Evolutionary conservation across 2,113 vertebrate genomes (phyloP).

Genomic region (Oncorhynchus gorbuscha): DNA sequence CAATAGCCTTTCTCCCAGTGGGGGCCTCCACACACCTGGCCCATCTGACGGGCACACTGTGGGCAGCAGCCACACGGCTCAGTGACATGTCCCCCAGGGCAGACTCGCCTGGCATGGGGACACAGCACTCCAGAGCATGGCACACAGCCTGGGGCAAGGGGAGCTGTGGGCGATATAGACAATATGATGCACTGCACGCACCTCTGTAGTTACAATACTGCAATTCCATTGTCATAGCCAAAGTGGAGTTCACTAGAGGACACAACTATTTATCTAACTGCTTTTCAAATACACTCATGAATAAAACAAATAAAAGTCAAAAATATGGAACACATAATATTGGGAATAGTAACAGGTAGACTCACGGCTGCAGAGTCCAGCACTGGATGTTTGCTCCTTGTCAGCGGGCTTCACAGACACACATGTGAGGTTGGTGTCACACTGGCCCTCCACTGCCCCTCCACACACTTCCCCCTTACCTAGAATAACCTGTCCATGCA

Average conservation of each 20-base stretch:
- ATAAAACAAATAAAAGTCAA: background rate
- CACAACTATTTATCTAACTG: background rate
- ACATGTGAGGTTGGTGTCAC: constrained; percentile 14
- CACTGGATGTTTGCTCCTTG: background rate
- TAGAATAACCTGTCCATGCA: background rate
- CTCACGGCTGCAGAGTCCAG: constrained; percentile 14
- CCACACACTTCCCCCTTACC: constrained; percentile 1
- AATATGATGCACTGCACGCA: background rate
- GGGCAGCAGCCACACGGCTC: constrained; percentile 35
- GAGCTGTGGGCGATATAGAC: background rate
- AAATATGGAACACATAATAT: background rate
- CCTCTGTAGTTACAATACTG: background rate
- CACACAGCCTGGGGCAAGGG: constrained; percentile 10
- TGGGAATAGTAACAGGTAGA: background rate
- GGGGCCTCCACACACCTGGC: constrained; percentile 29
- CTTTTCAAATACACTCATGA: background rate
- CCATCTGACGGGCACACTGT: constrained; percentile 12
- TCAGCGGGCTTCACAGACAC: background rate
- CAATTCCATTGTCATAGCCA: background rate
- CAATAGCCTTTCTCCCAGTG: constrained; percentile 29
- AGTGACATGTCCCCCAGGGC: background rate
- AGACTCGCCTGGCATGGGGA: background rate
- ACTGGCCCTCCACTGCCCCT: background rate
- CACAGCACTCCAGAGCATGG: constrained; percentile 19
- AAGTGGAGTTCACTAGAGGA: background rate